Evolutionary conservation across 2,113 vertebrate genomes (phyloP), one percentile per base, ranked within the genome.

Genomic region (Ardeotis arabs): DNA sequence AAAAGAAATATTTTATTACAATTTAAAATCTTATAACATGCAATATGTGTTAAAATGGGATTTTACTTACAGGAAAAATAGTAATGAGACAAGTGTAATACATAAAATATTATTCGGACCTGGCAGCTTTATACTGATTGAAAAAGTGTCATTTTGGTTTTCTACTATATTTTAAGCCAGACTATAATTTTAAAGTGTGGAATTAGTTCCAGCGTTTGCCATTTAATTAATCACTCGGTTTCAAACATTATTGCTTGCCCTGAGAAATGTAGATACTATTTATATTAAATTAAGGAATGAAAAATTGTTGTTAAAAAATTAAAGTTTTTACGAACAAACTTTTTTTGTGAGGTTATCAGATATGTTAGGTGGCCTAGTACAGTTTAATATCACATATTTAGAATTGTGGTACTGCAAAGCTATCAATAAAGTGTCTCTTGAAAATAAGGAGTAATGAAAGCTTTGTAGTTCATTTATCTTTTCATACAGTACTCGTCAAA

Each of bases 1-100:
- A 94, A 94, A 93, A 96, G 44, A 83, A 41, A 91, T 95, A 95
- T 89, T 96, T 96, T 94, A 95, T 78, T 96, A 66, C 84, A 83
- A 90, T 85, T 93, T 97, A 77, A 92, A 97, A 94, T 73, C 35
- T 93, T 96, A 63, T 72, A 96, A 52, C 37, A 79, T 93, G 68
- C 68, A 89, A n/a, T 97, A 91, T 94, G 45, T 95, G 31, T 95
- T 92, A 96, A 97, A 86, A 59, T 66, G 77, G 60, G 41, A 62
- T 68, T 85, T 91, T 53, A 44, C 72, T 92, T 93, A 69, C 52
- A 81, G 88, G 73, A 89, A 94, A 92, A 91, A 81, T 67, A 89
- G 76, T 76, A 95, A 67, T 53, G 77, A 80, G 92, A 91, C 78
- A 95, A 91, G 91, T 78, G 72, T 83, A 96, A 70, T 90, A 60